Evolutionary conservation across 1,140 invertebrate genomes (phyloP), one percentile per base, ranked within the genome.

Genomic region (Tribolium castaneum): DNA sequence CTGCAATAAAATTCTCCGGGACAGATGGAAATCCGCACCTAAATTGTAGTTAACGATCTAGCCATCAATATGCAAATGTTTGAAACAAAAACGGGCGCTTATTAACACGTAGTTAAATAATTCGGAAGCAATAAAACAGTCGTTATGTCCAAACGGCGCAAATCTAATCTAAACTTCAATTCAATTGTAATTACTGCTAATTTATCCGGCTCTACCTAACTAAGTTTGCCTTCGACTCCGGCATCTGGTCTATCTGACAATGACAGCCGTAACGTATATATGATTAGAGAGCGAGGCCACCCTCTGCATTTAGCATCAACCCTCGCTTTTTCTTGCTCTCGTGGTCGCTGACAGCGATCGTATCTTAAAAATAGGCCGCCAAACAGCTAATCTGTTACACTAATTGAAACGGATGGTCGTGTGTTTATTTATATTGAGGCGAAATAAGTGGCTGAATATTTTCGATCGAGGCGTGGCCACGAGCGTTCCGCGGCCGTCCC

Each of bases 121-220:
- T 56, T 75, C 52, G 14, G 5, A 70, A 70, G 72, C 70, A 66
- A 78, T 78, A 78, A 78, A 78, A 78, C 56, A 70, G 73, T 80
- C 79, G 78, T 80, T 80, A 80, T 70, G 59, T 39, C 76, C 39
- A 71, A 75, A 75, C 62, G 66, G 50, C 59, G 59, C 52, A 19
- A 70, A 78, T 78, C 74, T 78, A 78, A 80, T 80, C 79, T 59
- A 80, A 78, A 80, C 77, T 80, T 78, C 70, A 80, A 80, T 80
- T 78, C 76, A 73, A 80, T 78, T 80, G 76, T 80, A 80, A 80
- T 80, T 80, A 80, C 79, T 49, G 54, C 66, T 80, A 80, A 80
- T 80, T 78, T 80, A 80, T 76, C 77, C 70, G 70, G 76, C 51
- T 80, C 73, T 73, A 70, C 70, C 59, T 78, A 80, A 80, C 79